phyloP scores from a whole-genome alignment of 2,888 invertebrate species.

The Neoascia interrupta region DNA sequence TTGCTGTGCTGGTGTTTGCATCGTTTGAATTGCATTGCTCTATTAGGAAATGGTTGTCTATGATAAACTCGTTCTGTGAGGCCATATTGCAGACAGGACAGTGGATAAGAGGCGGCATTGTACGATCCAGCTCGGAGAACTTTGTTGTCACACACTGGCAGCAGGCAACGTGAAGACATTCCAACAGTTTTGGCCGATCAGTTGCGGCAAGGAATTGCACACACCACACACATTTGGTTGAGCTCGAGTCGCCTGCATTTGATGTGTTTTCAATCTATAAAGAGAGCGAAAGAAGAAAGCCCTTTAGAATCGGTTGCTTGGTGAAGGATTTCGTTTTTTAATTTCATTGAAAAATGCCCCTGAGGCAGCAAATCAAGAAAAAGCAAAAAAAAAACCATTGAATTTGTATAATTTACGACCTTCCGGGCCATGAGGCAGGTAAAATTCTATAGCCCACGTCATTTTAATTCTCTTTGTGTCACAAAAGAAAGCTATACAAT shows the following conservation, averaged over 20 bases:
- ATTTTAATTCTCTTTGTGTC: no score
- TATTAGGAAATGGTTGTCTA: conserved; percentile 91
- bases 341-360: no score
- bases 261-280: conserved; percentile 60
- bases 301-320: no score
- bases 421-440: no score
- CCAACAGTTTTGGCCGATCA: conserved; percentile 89
- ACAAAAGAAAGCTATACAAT: no score
- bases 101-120: conserved; percentile 78
- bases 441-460: no score
- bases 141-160: conserved; percentile 87
- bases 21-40: conserved; percentile 80
- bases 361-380: no score
- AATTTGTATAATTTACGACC: no score
- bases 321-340: no score
- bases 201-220: conserved; percentile 80
- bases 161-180: conserved; percentile 93
- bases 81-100: conserved; percentile 88
- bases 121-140: conserved; percentile 80
- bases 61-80: conserved; percentile 86
- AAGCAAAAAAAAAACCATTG: no score
- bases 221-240: conserved; percentile 82
- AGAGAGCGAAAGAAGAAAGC: neutral
- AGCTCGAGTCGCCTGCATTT: conserved; percentile 72
- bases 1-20: conserved; percentile 71